phyloP scores from a whole-genome alignment of 2,113 vertebrate genomes.

The Gracilinanus agilis region DNA sequence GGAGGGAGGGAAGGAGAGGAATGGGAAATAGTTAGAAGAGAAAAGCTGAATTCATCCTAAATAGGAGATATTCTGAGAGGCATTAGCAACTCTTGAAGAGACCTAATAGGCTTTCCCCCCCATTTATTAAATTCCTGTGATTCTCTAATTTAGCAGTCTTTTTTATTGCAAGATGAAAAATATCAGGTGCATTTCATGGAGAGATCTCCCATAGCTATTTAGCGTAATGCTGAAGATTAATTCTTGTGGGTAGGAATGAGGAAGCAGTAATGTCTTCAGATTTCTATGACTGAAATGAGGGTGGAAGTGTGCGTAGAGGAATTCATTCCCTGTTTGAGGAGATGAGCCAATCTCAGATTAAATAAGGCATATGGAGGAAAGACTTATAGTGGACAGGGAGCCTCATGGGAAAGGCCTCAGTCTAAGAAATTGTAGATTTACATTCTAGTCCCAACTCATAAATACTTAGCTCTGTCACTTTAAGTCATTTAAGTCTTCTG shows the following conservation, averaged over 20 bases:
- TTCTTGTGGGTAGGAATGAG: not conserved
- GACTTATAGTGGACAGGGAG: not conserved
- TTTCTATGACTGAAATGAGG: not conserved
- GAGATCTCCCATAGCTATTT: not conserved
- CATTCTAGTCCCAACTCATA: not conserved
- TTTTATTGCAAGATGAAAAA: conserved; percentile 44
- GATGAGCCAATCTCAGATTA: too few relatives aligned
- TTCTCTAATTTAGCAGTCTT: conserved; percentile 53
- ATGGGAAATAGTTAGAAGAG: conserved; percentile 30
- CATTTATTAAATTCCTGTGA: conserved; percentile 64
- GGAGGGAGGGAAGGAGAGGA: not conserved
- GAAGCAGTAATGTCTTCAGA: not conserved
- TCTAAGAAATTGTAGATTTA: not conserved
- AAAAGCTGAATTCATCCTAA: conserved; percentile 61
- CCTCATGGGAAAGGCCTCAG: too few relatives aligned
- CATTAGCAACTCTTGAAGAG: conserved; percentile 59
- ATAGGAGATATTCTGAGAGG: conserved; percentile 32
- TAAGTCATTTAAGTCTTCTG: not conserved
- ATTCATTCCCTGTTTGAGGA: not conserved
- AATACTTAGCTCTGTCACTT: not conserved
- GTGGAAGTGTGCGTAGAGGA: not conserved
- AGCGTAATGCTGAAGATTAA: not conserved
- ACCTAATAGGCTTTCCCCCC: conserved; percentile 61
- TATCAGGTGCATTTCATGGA: conserved; percentile 53
- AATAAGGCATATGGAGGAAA: not conserved